A percentile compares a stretch with the other conserved stretches of the same genome.
phyloP scores from a whole-genome alignment of 2,113 vertebrate species.

The Rafetus swinhoei region DNA sequence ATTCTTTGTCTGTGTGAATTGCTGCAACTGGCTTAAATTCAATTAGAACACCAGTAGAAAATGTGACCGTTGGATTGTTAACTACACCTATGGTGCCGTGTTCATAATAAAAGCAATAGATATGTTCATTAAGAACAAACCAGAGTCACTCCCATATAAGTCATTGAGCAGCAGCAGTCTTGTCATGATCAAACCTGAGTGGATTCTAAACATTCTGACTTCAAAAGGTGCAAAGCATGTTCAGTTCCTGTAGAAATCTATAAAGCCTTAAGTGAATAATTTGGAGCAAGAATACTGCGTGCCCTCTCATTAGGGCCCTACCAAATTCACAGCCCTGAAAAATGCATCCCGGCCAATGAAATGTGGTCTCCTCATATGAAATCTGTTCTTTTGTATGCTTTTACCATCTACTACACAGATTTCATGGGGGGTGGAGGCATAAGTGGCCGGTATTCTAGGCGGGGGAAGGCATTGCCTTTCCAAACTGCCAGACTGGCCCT shows the following conservation, averaged over 20 bases:
- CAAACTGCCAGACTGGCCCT: no score
- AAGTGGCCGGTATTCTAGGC: no score
- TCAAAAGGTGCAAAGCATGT: neutral
- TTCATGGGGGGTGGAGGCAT: no score
- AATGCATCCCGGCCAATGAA: no score
- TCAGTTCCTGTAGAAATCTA: neutral
- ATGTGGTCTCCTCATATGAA: no score
- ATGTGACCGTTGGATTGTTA: neutral
- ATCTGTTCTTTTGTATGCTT: no score
- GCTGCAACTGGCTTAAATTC: neutral
- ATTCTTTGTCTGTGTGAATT: neutral
- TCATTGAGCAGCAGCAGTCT: neutral
- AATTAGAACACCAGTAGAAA: neutral
- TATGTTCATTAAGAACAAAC: neutral
- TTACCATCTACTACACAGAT: no score
- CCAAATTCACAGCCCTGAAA: no score
- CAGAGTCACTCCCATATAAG: neutral
- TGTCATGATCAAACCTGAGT: neutral
- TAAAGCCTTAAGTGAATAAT: neutral
- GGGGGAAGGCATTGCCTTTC: no score
- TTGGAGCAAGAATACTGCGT: no score
- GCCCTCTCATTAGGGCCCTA: no score
- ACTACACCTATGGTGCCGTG: neutral
- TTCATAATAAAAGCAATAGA: neutral
- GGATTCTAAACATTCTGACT: neutral